A percentile compares a stretch with the other conserved stretches of the same genome.
phyloP scores from a whole-genome alignment of 2,888 invertebrate species.

The Drosophila diplacantha region DNA sequence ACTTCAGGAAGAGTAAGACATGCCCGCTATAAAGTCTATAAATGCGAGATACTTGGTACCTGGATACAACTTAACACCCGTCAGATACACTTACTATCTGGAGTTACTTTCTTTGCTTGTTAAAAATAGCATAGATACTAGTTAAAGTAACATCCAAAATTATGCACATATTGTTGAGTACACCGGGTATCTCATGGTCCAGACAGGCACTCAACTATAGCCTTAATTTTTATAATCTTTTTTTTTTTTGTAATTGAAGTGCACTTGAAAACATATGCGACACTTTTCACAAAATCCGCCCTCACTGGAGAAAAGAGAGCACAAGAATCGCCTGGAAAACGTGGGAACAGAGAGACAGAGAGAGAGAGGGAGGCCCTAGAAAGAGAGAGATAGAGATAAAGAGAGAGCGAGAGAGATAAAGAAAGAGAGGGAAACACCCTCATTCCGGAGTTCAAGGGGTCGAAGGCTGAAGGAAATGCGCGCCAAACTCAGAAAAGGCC shows the following conservation, averaged over 20 bases:
- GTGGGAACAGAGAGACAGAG: conserved; percentile 4
- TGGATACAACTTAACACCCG: background rate
- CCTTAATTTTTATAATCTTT: background rate
- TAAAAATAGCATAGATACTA: background rate
- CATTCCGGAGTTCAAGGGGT: conserved; percentile 24
- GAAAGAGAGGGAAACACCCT: conserved; percentile 19
- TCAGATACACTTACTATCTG: background rate
- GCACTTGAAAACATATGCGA: conserved; percentile 73
- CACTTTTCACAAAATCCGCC: conserved; percentile 55
- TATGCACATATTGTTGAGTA: background rate
- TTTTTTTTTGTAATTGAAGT: conserved; percentile 60
- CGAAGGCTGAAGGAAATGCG: conserved; percentile 54
- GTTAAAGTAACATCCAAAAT: no score
- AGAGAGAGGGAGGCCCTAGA: background rate
- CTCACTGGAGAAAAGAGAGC: conserved; percentile 14
- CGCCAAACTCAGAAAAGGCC: conserved; percentile 57
- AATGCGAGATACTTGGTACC: background rate
- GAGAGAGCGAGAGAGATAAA: background rate
- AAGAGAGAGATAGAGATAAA: background rate
- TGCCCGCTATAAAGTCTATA: background rate
- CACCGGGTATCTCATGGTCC: background rate
- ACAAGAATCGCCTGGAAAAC: conserved; percentile 1
- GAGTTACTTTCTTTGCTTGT: background rate
- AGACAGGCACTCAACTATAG: background rate
- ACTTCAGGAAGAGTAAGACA: no score